These are phyloP conservation scores for Gallinago stenura DNA, from an alignment of 2,797 vertebrate species.

Conservation along the genomic window DNA sequence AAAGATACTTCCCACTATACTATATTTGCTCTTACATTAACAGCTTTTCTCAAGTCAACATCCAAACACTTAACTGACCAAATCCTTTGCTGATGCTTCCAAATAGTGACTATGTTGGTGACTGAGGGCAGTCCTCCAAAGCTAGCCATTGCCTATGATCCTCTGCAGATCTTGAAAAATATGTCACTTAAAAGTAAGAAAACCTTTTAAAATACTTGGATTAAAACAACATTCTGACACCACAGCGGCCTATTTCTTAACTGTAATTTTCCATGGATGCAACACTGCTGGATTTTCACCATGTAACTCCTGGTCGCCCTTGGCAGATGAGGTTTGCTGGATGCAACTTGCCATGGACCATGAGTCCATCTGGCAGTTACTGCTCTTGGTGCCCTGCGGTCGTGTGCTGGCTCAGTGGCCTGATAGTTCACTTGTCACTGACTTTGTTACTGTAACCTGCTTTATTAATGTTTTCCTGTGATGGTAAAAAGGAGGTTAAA, in stretches of 20 bases:
- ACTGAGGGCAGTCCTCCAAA: background rate
- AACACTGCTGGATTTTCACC: background rate
- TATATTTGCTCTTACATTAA: background rate
- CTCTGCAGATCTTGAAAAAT: slow-evolving; percentile 13
- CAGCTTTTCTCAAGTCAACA: background rate
- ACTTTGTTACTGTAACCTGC: background rate
- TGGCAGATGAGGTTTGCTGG: slow-evolving; percentile 2
- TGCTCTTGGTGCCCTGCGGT: rapidly evolving
- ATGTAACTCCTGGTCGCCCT: background rate
- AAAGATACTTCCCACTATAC: background rate
- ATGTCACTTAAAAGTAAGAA: slow-evolving; percentile 9
- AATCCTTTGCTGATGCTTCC: background rate
- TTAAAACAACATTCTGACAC: slow-evolving; percentile 28
- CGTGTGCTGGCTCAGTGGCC: background rate
- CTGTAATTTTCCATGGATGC: slow-evolving; percentile 35
- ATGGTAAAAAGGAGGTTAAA: background rate
- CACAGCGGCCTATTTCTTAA: background rate
- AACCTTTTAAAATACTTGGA: background rate
- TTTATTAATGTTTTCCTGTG: background rate
- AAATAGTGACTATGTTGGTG: background rate
- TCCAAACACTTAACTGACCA: background rate
- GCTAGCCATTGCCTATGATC: background rate
- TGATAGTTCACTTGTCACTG: background rate
- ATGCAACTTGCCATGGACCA: background rate
- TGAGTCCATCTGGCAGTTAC: background rate